Base-by-base conservation (phyloP, 2,797 vertebrate genomes). In the Ctenosaura bakeri region DNA sequence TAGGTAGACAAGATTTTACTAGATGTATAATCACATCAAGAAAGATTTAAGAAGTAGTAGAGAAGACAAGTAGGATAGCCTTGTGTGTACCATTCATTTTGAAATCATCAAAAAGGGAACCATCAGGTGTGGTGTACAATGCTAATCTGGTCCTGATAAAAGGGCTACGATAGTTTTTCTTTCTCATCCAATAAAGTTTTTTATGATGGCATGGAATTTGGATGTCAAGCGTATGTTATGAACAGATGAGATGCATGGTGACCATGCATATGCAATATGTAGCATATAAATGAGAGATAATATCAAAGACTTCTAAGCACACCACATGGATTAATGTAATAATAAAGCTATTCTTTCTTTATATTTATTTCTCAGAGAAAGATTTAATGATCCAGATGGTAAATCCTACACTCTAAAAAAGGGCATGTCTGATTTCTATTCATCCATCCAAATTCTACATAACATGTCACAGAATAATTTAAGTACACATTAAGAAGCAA, bases 281-380 rank as follows among this genome's bases (percentile, higher is more conserved):
- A 62, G 4, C 35, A 42, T 24, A 84, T 42, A 42, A 62, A 84
- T 10, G 69, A 14, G 42, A 69, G 9, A 38, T 83, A 79, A 59
- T 62, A 64, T 42, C 80, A 38, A 64, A 77, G 26, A 59, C 3
- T 38, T 42, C 87, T 59, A 87, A 87, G 62, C 74, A 82, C 66
- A 64, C 18, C 18, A 80, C 4, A 0, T 83, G 85, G 86, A 91
- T 76, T 38, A 86, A 2, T 13, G 84, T 18, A 12, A 64, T 84
- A 87, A 87, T 69, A 3, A 81, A 91, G 85, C 50, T 4, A 20
- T 88, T 29, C 81, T 12, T 90, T 78, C 59, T 76, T 87, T 69
- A 26, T 16, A 32, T 64, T 87, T 38, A 29, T 87, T 88, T 90
- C 78, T 83, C 90, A 29, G 26, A 9, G 18, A 79, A 20, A 52